Conservation (phyloP, 2,888 invertebrate species). For the Tenthredo livida region DNA sequence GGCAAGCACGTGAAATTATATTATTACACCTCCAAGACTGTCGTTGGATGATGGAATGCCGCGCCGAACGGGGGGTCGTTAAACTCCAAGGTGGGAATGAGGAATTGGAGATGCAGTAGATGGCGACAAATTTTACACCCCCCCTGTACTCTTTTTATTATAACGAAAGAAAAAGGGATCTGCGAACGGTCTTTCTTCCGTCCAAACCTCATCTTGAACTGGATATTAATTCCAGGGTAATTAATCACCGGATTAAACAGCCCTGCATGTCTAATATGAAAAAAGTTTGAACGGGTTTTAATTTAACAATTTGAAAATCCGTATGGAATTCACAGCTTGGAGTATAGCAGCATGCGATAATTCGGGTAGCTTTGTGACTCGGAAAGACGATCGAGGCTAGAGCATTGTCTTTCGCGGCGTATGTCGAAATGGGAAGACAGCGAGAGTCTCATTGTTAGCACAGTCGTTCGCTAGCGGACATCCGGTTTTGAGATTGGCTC, state of each 20-base stretch:
- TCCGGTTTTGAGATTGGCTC: constrained; percentile 35
- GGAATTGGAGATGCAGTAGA: constrained; percentile 23
- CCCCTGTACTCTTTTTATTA: neutral
- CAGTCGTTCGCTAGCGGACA: constrained; percentile 11
- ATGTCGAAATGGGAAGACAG: neutral
- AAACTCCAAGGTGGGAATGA: neutral
- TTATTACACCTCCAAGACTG: constrained; percentile 34
- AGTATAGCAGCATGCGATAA: neutral
- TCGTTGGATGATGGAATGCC: constrained; percentile 26
- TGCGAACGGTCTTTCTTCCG: neutral
- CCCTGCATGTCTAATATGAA: neutral
- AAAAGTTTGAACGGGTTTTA: neutral
- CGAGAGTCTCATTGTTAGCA: neutral
- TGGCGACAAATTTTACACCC: constrained; percentile 16
- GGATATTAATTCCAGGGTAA: neutral
- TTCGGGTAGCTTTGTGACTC: neutral
- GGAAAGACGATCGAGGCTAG: neutral
- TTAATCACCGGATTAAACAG: neutral
- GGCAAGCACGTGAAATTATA: constrained; percentile 12
- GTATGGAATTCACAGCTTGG: neutral
- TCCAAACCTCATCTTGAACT: neutral
- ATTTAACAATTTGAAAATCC: too few species aligned
- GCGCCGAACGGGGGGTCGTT: neutral
- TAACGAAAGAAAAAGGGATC: neutral
- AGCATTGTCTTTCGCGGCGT: neutral